Conservation (phyloP, 1,140 invertebrate species). For the Cydia splendana region DNA sequence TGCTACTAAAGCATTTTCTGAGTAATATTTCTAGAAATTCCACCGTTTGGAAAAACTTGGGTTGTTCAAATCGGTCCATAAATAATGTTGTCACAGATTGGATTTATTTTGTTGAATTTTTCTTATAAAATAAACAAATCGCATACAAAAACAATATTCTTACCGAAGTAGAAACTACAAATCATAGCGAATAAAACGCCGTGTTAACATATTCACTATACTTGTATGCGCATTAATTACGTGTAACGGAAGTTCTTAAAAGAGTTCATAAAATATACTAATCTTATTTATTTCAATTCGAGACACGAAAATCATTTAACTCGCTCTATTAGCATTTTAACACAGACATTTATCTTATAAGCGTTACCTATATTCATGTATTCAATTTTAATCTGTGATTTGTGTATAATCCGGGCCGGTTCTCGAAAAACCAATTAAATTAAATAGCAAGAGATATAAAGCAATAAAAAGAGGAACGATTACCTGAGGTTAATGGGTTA, state of each 20-base stretch:
- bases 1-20: background rate
- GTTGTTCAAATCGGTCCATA: background rate
- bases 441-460: constrained; percentile 50
- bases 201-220: constrained; percentile 39
- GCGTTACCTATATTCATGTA: constrained; percentile 29
- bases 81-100: background rate
- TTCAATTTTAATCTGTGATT: constrained; percentile 34
- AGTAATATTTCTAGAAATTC: constrained; percentile 7
- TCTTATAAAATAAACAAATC: background rate
- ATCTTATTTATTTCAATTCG: constrained; percentile 25
- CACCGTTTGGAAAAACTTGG: background rate
- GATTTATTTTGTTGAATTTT: background rate
- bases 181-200: constrained; percentile 13
- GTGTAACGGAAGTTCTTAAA: constrained; percentile 24
- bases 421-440: constrained; percentile 47
- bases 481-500: constrained; percentile 50
- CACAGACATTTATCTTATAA: constrained; percentile 31
- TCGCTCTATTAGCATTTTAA: constrained; percentile 30
- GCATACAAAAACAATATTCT: background rate
- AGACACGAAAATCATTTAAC: constrained; percentile 32
- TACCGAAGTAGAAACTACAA: background rate
- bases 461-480: constrained; percentile 50
- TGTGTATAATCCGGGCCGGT: constrained; percentile 45
- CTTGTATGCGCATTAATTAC: constrained; percentile 16
- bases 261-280: constrained; percentile 25